Evolutionary conservation across 2,113 vertebrate genomes (phyloP).

Genomic region (Campylorhamphus procurvoides): DNA sequence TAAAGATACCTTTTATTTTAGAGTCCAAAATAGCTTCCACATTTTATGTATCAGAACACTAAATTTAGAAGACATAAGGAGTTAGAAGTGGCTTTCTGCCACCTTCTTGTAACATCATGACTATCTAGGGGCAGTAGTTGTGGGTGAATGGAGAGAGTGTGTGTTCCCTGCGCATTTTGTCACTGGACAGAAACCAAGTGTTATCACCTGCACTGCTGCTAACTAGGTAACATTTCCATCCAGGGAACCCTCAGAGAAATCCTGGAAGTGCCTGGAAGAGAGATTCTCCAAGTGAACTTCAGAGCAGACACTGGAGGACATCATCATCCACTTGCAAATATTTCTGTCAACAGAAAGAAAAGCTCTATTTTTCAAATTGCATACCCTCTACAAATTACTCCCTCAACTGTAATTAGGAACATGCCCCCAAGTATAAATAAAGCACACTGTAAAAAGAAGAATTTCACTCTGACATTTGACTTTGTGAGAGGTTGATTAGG

Average conservation of each 20-base stretch:
- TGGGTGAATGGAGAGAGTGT: neutral
- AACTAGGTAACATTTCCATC: neutral
- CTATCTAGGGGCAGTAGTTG: neutral
- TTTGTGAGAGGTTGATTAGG: neutral
- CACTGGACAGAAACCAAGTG: neutral
- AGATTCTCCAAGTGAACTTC: neutral
- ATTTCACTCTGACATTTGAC: slow-evolving; percentile 11
- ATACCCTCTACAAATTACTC: slow-evolving; percentile 19
- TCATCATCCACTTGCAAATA: neutral
- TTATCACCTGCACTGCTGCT: neutral
- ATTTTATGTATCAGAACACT: neutral
- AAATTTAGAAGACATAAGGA: neutral
- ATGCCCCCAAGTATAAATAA: slow-evolving; percentile 21
- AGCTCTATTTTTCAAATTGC: neutral
- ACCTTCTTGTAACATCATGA: neutral
- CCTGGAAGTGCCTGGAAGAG: neutral
- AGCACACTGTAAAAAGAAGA: neutral
- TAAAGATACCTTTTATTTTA: neutral
- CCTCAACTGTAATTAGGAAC: slow-evolving; percentile 33
- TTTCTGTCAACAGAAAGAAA: slow-evolving; percentile 21
- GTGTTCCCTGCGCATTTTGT: neutral
- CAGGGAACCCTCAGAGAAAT: neutral
- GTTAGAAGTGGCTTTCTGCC: neutral
- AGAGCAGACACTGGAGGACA: neutral
- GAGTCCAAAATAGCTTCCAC: neutral